Base-by-base conservation (phyloP, 2,888 invertebrate genomes). In the Ceramica pisi region DNA sequence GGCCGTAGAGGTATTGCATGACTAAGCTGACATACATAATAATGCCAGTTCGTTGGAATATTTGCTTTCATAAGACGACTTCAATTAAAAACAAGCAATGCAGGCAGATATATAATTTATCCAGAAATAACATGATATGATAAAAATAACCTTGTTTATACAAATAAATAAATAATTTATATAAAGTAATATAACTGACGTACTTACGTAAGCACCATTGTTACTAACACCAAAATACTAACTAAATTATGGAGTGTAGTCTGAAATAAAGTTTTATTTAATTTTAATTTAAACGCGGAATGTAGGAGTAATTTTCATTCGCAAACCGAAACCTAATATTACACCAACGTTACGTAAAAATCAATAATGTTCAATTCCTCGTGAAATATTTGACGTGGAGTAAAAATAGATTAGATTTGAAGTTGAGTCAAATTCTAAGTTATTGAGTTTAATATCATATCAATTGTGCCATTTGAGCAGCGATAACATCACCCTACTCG, bases 381-480 rank as follows among this genome's bases (percentile, higher is more conserved):
- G 8, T 26, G 21, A 62, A 53, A 63, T 12, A 41, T 67, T 71
- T 23, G n/a, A 50, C 10, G 14, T 35, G 9, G 16, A 65, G 14
- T 12, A 31, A 75, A 63, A 44, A 65, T 50, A 73, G 26, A 57
- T 50, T 62, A 10, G n/a, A 46, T 53, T 46, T 14, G 14, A 57
- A 35, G 1, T 38, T 12, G 12, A 57, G n/a, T 57, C 19, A 46
- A 57, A 72, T 67, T 67, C 26, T 67, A 57, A 76, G n/a, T 72
- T 76, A 75, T 72, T 50, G 57, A 35, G 14, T 26, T 26, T 66
- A 56, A 72, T 66, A 76, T 57, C 50, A 44, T 51, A 35, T 10
- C 44, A 57, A 65, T 50, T 57, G 56, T 50, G 56, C 44, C 26
- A 41, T 51, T 51, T 44, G 46, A 55, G 44, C 19, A 70, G 3